Percentiles rank a stretch among this genome's conserved stretches.
Evolutionary conservation across 2,113 vertebrate genomes (phyloP).

Genomic region (Ptilonorhynchus violaceus): DNA sequence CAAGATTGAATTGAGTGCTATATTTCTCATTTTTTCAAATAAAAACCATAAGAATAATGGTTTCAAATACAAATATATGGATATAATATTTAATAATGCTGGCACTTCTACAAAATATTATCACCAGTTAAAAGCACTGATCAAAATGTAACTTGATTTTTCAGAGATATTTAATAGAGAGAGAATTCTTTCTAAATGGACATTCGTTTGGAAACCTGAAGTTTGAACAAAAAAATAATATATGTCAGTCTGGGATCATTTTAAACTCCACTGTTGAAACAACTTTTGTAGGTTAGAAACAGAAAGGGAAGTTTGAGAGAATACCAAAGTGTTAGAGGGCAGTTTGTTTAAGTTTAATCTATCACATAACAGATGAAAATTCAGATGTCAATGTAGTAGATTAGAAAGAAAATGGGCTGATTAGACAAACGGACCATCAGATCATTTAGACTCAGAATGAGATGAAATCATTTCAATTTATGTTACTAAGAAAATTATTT

Average conservation of each 20-base stretch:
- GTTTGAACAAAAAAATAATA: background rate
- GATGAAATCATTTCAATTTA: background rate
- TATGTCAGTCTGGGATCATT: background rate
- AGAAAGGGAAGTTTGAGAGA: background rate
- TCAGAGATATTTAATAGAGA: background rate
- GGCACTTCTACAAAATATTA: background rate
- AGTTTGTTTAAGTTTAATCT: background rate
- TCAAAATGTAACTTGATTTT: conserved; percentile 22
- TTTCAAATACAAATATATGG: background rate
- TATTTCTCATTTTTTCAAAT: background rate
- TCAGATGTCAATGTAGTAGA: background rate
- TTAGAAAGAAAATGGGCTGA: background rate
- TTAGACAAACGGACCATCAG: background rate
- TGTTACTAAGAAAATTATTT: background rate
- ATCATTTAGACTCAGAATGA: background rate
- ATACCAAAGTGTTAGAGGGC: background rate
- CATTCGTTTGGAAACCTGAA: background rate
- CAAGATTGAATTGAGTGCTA: background rate
- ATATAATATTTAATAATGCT: background rate
- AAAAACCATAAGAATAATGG: background rate
- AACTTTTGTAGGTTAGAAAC: background rate
- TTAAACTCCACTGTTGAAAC: background rate
- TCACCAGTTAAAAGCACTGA: background rate
- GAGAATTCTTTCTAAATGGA: background rate
- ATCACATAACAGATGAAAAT: background rate